A percentile compares a stretch with the other conserved stretches of the same genome.
These are phyloP conservation scores for Cremastobaeus sp. DNA, from an alignment of 2,888 invertebrate genomes.

Conservation along the genomic window DNA sequence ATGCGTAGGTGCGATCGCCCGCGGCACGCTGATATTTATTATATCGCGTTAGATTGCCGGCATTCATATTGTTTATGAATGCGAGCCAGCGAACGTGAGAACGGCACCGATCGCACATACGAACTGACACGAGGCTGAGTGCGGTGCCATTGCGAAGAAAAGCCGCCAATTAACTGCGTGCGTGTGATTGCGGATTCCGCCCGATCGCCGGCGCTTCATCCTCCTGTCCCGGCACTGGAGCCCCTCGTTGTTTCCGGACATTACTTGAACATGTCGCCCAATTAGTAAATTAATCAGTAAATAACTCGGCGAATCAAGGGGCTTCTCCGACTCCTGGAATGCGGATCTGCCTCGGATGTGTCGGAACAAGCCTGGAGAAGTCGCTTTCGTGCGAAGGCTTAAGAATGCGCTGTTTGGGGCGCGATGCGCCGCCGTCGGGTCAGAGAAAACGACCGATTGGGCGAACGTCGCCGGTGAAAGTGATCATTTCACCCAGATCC, in stretches of 20 bases:
- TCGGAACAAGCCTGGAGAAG: conserved; percentile 20
- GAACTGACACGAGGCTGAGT: conserved; percentile 24
- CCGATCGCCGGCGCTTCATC: neutral
- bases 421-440: conserved; percentile 32
- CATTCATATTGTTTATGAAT: conserved; percentile 46
- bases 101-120: conserved; percentile 13
- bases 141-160: conserved; percentile 15
- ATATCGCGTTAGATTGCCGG: conserved; percentile 33
- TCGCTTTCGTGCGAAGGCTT: conserved; percentile 37
- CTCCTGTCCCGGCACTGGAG: too few relatives aligned
- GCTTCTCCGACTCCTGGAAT: too few relatives aligned
- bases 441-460: conserved; percentile 57
- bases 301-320: too few relatives aligned
- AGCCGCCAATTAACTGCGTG: conserved; percentile 29
- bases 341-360: neutral
- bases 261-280: too few relatives aligned
- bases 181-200: conserved; percentile 6
- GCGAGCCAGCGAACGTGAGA: conserved; percentile 42
- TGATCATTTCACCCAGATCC: conserved; percentile 60
- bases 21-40: conserved; percentile 49
- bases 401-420: conserved; percentile 32
- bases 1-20: conserved; percentile 47
- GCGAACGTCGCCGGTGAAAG: conserved; percentile 62
- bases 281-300: too few relatives aligned
- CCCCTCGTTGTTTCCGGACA: too few relatives aligned